These are phyloP conservation scores for Cricetomys ansorgei DNA, from an alignment of 2,113 vertebrate species.

Conservation along the genomic window DNA sequence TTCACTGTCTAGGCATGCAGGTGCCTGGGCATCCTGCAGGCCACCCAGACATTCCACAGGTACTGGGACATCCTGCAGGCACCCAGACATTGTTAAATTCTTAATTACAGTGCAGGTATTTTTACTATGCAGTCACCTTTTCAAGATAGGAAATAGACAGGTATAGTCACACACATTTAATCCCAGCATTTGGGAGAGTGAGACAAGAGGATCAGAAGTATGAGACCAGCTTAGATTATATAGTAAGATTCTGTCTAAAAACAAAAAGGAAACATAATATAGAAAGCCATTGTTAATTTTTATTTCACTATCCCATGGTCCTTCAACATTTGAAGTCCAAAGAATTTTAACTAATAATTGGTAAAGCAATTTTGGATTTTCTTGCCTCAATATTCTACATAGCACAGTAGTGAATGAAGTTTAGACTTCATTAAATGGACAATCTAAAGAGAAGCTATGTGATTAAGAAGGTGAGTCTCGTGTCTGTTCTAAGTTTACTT, in stretches of 20 bases:
- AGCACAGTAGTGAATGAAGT: slow-evolving; percentile 26
- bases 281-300: slow-evolving; percentile 22
- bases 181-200: background rate
- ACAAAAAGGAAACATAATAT: background rate
- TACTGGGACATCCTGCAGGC: too few species aligned
- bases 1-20: too few species aligned
- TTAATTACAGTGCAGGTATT: background rate
- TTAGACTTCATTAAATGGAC: background rate
- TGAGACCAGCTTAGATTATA: background rate
- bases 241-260: background rate
- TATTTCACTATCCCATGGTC: background rate
- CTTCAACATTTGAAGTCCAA: slow-evolving; percentile 36
- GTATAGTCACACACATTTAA: background rate
- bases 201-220: background rate
- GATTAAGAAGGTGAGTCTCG: background rate
- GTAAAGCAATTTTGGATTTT: slow-evolving; percentile 13
- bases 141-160: background rate
- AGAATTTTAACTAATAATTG: slow-evolving; percentile 11
- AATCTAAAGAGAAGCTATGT: slow-evolving; percentile 14
- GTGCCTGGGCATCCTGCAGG: too few species aligned
- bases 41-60: too few species aligned
- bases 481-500: background rate
- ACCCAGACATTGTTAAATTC: background rate
- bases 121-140: background rate
- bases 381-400: background rate